Percentiles rank a stretch among this genome's conserved stretches.
phyloP scores from a whole-genome alignment of 2,888 invertebrate genomes.

The Oligia fasciuncula region DNA sequence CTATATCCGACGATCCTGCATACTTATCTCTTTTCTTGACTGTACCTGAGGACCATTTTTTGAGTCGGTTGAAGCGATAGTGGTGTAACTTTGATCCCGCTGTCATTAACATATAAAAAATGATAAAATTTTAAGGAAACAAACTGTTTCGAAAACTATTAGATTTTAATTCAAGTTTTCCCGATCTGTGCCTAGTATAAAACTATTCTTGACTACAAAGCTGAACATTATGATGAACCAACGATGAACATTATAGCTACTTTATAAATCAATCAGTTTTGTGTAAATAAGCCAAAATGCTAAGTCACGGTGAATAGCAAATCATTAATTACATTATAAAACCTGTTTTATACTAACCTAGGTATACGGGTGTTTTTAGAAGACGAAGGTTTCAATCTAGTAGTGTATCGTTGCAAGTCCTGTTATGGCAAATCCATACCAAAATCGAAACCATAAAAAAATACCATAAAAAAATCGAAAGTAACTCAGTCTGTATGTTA shows the following conservation, averaged over 20 bases:
- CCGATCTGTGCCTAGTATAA: neutral
- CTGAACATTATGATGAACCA: too few relatives aligned
- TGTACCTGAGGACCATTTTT: neutral
- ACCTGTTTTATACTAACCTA: constrained; percentile 3
- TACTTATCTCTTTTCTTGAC: too few relatives aligned
- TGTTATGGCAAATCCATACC: too few relatives aligned
- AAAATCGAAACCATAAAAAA: too few relatives aligned
- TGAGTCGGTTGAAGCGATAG: neutral
- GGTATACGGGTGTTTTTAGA: too few relatives aligned
- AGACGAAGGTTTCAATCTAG: neutral
- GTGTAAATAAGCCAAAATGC: constrained; percentile 14
- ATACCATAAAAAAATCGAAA: too few relatives aligned
- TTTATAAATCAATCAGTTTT: constrained; percentile 14
- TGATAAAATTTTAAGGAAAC: neutral
- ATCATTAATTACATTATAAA: constrained; percentile 3
- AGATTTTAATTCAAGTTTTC: neutral
- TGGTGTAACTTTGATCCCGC: neutral
- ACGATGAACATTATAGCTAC: neutral
- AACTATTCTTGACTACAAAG: neutral
- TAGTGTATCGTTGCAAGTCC: neutral
- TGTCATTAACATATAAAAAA: neutral
- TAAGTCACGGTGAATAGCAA: constrained; percentile 25
- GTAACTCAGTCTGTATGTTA: too few relatives aligned
- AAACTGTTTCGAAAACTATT: neutral
- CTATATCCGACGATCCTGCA: too few relatives aligned